Evolutionary conservation across 2,888 invertebrate genomes (phyloP).

Genomic region (Drosophila prolongata): DNA sequence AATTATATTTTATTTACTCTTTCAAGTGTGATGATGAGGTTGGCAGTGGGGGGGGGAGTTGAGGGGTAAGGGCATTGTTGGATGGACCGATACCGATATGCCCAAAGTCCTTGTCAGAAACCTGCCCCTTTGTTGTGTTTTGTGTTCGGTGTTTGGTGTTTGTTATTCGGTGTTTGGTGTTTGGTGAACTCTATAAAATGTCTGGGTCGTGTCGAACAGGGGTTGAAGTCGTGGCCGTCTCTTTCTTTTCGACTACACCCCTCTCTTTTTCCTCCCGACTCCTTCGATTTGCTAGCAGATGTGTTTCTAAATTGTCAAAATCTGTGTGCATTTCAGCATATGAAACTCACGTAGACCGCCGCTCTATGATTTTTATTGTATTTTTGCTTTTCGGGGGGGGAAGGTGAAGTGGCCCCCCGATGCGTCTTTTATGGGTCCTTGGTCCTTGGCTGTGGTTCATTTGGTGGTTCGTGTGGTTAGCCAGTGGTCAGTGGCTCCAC

Average conservation of each 20-base stretch:
- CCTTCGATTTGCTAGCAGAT: conserved; percentile 76
- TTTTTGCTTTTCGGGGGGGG: conserved; percentile 1
- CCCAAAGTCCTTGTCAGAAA: conserved; percentile 17
- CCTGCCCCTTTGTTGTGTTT: conserved; percentile 29
- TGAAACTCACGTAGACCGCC: conserved; percentile 64
- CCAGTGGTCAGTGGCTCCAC: conserved; percentile 12
- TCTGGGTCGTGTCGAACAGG: conserved; percentile 45
- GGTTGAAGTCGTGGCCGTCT: conserved; percentile 23
- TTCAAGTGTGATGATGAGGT: conserved; percentile 80
- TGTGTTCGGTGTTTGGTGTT: conserved; percentile 20
- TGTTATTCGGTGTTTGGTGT: conserved; percentile 7
- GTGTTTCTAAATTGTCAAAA: conserved; percentile 77
- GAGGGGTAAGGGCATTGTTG: conserved; percentile 37
- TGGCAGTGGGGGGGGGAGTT: conserved; percentile 31
- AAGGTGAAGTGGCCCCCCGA: not conserved
- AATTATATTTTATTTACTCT: conserved; percentile 80
- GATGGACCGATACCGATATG: conserved; percentile 35
- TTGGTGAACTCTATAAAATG: conserved; percentile 46
- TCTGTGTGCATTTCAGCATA: conserved; percentile 75
- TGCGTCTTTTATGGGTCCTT: not conserved
- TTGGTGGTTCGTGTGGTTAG: conserved; percentile 17
- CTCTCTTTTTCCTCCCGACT: conserved; percentile 23
- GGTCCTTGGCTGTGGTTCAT: not conserved
- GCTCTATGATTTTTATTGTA: conserved; percentile 18
- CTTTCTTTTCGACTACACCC: too few species aligned